Evolutionary conservation across 2,888 invertebrate genomes (phyloP).

Genomic region (Achlya flavicornis): DNA sequence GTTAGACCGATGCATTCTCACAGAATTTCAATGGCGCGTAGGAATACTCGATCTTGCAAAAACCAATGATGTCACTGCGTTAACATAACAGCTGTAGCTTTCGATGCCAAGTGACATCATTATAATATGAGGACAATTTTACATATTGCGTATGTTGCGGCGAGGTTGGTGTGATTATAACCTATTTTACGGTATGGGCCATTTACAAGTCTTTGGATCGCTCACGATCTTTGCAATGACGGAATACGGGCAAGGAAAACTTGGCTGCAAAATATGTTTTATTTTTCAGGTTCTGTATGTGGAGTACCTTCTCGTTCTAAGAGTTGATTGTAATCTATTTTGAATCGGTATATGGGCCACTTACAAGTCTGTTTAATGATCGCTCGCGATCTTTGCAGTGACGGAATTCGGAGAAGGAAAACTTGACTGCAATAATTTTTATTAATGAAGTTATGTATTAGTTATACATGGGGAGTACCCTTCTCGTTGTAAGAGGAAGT

Average conservation of each 20-base stretch:
- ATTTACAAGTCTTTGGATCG: neutral
- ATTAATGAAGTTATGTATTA: too few relatives aligned
- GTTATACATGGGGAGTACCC: too few relatives aligned
- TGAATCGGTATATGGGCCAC: neutral
- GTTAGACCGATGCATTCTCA: neutral
- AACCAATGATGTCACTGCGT: constrained; percentile 51
- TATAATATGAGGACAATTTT: constrained; percentile 48
- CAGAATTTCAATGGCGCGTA: constrained; percentile 39
- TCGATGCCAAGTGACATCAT: constrained; percentile 72
- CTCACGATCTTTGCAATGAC: too few relatives aligned
- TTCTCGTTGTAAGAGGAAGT: too few relatives aligned
- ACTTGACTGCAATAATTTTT: too few relatives aligned
- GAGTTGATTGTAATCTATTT: constrained; percentile 13
- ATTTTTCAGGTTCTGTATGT: too few relatives aligned
- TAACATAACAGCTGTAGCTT: constrained; percentile 45
- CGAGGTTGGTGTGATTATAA: constrained; percentile 13
- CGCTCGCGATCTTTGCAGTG: too few relatives aligned
- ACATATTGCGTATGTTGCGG: constrained; percentile 21
- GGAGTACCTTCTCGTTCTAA: too few relatives aligned
- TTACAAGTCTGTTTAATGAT: neutral
- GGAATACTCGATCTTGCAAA: constrained; percentile 1
- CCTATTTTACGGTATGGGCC: constrained; percentile 11
- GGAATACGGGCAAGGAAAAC: too few relatives aligned
- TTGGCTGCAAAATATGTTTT: too few relatives aligned
- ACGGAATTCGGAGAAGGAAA: too few relatives aligned